Percentiles rank a stretch among this genome's conserved stretches.
These are phyloP conservation scores for Alouatta palliata DNA, from an alignment of 2,113 vertebrate genomes.

Conservation along the genomic window DNA sequence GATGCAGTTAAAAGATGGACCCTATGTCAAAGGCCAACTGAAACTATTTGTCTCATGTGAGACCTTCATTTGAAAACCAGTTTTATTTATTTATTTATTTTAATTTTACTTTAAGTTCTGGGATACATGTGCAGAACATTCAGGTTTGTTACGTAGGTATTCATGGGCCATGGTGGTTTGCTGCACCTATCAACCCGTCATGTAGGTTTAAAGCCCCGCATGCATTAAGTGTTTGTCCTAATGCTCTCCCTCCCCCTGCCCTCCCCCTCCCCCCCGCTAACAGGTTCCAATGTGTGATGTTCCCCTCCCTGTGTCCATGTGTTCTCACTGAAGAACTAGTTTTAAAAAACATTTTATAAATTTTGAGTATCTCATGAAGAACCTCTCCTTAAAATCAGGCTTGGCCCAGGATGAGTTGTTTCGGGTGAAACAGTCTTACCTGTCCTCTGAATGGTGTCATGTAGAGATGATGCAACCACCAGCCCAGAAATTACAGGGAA, in stretches of 20 bases:
- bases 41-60: background rate
- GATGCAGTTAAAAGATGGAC: background rate
- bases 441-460: background rate
- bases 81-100: background rate
- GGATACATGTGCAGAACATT: too few species aligned
- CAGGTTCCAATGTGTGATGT: too few species aligned
- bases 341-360: constrained; percentile 17
- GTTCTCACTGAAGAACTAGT: background rate
- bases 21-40: background rate
- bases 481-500: background rate
- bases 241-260: too few species aligned
- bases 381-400: background rate
- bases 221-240: too few species aligned
- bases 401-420: background rate
- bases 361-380: constrained; percentile 6
- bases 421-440: background rate
- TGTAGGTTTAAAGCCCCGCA: too few species aligned
- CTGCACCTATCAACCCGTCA: too few species aligned
- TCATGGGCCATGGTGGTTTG: too few species aligned
- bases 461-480: background rate
- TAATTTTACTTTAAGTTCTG: too few species aligned
- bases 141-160: too few species aligned
- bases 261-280: fast-evolving
- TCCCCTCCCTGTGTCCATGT: too few species aligned
- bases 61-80: background rate